Base-by-base conservation (phyloP, 2,113 vertebrate species). In the Scophthalmus maximus region DNA sequence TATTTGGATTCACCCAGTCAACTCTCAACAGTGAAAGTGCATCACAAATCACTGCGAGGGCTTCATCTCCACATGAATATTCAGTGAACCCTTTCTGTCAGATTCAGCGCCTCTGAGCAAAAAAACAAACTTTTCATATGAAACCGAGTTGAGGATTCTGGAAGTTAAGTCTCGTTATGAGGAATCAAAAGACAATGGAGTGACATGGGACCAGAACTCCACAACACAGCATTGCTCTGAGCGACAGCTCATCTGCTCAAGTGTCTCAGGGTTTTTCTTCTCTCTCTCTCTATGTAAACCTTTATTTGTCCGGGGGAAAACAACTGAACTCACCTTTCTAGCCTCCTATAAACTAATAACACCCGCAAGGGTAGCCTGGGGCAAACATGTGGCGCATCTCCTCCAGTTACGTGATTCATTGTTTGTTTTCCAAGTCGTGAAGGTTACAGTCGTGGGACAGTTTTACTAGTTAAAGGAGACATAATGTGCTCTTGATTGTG, bases 11-110 rank as follows among this genome's bases (percentile, higher is more conserved):
- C 56, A 66, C 18, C 36, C 8, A 52, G 69, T 57, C 59, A 76
- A 67, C 32, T 75, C 60, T 73, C 68, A 63, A 79, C 42, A 71
- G 71, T 69, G 68, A 55, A 79, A 58, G 66, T 82, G 62, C 72
- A 81, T 81, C 68, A 53, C 64, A 74, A 74, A 77, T 73, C 61
- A 78, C 76, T 38, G 59, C 32, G 23, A 76, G 42, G 40, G 56
- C 58, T n/a, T n/a, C n/a, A 27, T 53, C 50, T 71, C 51, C 23
- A 26, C 59, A 81, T 85, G 56, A 77, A 51, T 85, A 78, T 76
- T 83, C 71, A 76, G 62, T 17, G 25, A 63, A 79, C 62, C 22
- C 68, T 49, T 60, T 22, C 27, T 68, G 78, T 73, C 63, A 79
- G 50, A 62, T 18, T 6, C 27, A 59, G 49, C 46, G 25, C 36